These are phyloP conservation scores for Sphaeramia orbicularis DNA, from an alignment of 2,797 vertebrate species.

Conservation along the genomic window DNA sequence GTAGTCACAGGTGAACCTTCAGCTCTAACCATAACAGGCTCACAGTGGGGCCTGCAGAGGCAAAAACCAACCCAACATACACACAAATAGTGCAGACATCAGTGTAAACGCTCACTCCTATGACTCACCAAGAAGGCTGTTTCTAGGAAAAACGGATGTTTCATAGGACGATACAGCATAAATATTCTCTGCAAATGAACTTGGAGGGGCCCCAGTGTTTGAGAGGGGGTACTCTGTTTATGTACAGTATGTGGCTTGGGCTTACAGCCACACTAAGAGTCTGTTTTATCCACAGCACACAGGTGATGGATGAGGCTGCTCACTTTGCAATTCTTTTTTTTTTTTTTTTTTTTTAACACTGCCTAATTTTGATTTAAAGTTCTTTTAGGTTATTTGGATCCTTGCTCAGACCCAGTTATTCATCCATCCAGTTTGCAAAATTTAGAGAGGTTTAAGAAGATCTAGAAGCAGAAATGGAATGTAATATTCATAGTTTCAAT, in stretches of 20 bases:
- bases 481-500: too few species aligned
- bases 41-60: not conserved
- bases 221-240: conserved; percentile 15
- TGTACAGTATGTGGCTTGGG: conserved; percentile 20
- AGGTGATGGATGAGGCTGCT: not conserved
- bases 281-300: conserved; percentile 7
- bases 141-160: conserved; percentile 47
- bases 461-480: too few species aligned
- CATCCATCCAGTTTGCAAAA: too few species aligned
- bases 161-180: not conserved
- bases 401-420: too few species aligned
- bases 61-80: not conserved
- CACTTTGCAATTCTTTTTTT: too few species aligned
- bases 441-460: too few species aligned
- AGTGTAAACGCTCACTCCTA: conserved; percentile 4
- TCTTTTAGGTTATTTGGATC: too few species aligned
- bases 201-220: conserved; percentile 3
- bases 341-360: not conserved
- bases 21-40: conserved; percentile 3
- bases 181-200: conserved; percentile 3
- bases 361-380: not conserved
- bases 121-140: conserved; percentile 27
- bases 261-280: not conserved
- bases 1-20: not conserved
- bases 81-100: not conserved